phyloP scores from a whole-genome alignment of 2,113 vertebrate genomes.

The Dascyllus trimaculatus region DNA sequence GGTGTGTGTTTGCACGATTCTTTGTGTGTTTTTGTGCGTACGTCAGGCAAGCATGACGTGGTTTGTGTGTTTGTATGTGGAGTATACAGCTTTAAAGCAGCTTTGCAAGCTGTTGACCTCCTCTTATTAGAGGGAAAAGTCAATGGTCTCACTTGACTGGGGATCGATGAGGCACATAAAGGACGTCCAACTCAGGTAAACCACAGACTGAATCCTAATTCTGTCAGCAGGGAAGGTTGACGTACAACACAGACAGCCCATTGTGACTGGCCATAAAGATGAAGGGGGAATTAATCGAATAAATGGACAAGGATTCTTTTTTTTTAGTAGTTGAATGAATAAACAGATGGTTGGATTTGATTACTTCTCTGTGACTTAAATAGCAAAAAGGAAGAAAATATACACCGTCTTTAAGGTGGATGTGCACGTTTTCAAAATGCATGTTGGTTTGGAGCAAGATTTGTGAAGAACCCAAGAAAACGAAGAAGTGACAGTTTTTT shows the following conservation, averaged over 20 bases:
- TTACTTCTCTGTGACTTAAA: constrained; percentile 31
- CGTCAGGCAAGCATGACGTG: background rate
- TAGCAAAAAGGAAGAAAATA: background rate
- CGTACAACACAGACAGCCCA: constrained; percentile 1
- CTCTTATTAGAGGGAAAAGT: constrained; percentile 52
- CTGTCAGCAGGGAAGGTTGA: constrained; percentile 2
- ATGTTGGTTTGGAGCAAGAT: background rate
- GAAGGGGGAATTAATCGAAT: constrained; percentile 28
- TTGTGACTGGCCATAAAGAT: constrained; percentile 20
- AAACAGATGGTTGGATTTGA: constrained; percentile 13
- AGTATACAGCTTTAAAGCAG: constrained; percentile 20
- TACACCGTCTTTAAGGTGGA: background rate
- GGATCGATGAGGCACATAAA: constrained; percentile 63
- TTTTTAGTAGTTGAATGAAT: background rate
- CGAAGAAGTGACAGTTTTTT: background rate
- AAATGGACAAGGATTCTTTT: constrained; percentile 11
- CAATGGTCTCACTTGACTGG: constrained; percentile 65
- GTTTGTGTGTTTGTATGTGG: constrained; percentile 8
- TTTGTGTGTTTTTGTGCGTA: background rate
- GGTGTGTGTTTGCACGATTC: background rate
- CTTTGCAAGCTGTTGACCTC: constrained; percentile 33
- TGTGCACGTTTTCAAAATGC: background rate
- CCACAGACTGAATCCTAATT: constrained; percentile 58
- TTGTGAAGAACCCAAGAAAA: background rate
- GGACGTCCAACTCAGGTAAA: constrained; percentile 56